These are phyloP conservation scores for Thecocarcelia acutangulata DNA, from an alignment of 2,888 invertebrate species.

Conservation along the genomic window DNA sequence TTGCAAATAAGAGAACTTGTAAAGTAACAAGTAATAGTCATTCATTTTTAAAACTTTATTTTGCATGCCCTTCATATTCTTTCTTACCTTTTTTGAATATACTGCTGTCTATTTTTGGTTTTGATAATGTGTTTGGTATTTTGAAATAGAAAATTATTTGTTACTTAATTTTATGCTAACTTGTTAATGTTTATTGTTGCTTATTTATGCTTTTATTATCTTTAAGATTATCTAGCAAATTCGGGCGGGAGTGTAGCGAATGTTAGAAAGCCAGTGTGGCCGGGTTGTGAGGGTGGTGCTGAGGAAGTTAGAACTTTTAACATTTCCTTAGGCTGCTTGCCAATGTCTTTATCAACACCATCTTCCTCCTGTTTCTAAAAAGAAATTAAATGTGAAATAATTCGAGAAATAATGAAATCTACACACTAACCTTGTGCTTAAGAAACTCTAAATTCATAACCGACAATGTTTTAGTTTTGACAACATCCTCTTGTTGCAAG, in stretches of 20 bases:
- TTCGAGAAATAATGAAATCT: background rate
- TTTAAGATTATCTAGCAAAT: slow-evolving; percentile 65
- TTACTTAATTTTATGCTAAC: background rate
- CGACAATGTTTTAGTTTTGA: slow-evolving; percentile 86
- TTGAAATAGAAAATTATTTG: slow-evolving; percentile 8
- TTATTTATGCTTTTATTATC: background rate
- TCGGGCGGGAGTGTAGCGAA: slow-evolving; percentile 92
- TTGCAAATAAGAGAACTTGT: background rate
- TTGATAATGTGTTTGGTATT: background rate
- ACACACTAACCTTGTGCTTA: slow-evolving; percentile 84
- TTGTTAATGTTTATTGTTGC: background rate
- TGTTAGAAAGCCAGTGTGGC: slow-evolving; percentile 98
- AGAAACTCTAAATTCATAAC: slow-evolving; percentile 87
- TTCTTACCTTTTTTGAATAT: slow-evolving; percentile 19
- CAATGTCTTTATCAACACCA: slow-evolving; percentile 66
- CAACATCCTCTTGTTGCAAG: slow-evolving; percentile 89
- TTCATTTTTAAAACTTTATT: background rate
- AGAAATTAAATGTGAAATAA: background rate
- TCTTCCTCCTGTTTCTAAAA: slow-evolving; percentile 70
- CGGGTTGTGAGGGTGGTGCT: slow-evolving; percentile 89
- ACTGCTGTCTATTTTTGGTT: background rate
- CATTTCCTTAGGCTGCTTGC: slow-evolving; percentile 80
- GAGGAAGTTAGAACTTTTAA: slow-evolving; percentile 86
- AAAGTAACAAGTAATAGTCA: background rate
- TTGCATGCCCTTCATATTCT: background rate